Conservation (phyloP, 2,888 invertebrate species). For the Labia minor region DNA sequence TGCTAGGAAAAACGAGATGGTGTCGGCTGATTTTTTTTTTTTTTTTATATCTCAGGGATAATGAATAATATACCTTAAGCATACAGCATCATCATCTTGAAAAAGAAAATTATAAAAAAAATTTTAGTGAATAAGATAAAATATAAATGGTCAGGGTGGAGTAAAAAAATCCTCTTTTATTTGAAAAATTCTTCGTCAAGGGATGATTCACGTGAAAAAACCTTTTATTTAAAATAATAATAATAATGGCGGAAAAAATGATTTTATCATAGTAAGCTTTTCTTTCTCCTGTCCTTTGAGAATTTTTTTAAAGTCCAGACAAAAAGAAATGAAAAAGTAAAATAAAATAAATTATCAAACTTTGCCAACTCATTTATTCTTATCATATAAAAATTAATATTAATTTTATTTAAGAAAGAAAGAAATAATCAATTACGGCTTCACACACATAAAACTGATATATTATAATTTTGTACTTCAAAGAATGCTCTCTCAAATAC, state of each 20-base stretch:
- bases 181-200: neutral
- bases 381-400: neutral
- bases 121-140: neutral
- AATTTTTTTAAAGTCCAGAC: neutral
- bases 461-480: neutral
- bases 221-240: neutral
- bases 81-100: neutral
- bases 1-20: neutral
- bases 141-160: neutral
- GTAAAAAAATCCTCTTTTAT: neutral
- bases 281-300: neutral
- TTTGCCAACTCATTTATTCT: conserved; percentile 4
- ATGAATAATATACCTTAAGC: neutral
- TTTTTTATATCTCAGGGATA: neutral
- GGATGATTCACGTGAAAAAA: neutral
- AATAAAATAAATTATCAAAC: neutral
- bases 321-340: neutral
- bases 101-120: neutral
- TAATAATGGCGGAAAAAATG: neutral
- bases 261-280: neutral
- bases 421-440: neutral
- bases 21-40: neutral
- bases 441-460: neutral
- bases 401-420: neutral
- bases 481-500: neutral